Base-by-base conservation (phyloP, 2,888 invertebrate genomes). In the Blomia tropicalis region DNA sequence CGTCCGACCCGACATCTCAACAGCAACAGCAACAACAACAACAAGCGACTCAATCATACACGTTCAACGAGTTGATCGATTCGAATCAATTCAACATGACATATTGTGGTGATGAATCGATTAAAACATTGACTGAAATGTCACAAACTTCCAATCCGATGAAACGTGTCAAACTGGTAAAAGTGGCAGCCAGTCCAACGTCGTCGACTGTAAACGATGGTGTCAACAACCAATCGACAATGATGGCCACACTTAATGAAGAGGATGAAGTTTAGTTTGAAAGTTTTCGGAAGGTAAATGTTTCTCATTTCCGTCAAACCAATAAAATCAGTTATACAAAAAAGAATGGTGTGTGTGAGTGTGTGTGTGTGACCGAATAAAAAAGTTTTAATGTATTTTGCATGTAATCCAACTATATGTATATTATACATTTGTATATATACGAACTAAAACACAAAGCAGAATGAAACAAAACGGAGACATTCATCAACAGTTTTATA, bases 211-310 rank as follows among this genome's bases (percentile, higher is more conserved):
- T 47, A 47, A 47, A n/a, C n/a, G n/a, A n/a, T n/a, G n/a, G n/a
- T n/a, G n/a, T n/a, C n/a, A n/a, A n/a, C n/a, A n/a, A n/a, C n/a
- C n/a, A n/a, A n/a, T n/a, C n/a, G n/a, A n/a, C n/a, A n/a, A n/a
- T n/a, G n/a, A n/a, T n/a, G n/a, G n/a, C 51, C n/a, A 47, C 51
- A n/a, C 51, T 47, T 47, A 47, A 47, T 47, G 51, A 47, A 47
- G 51, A 47, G n/a, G 51, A 47, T 47, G 51, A 47, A 47, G 51
- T 47, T 47, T 47, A 47, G 22, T n/a, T 47, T 7, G 51, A 47
- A 47, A 47, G n/a, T 11, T 36, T 36, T 36, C 17, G 36, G 7
- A 36, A 36, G 7, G 7, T 47, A 47, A 47, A 47, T 7, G n/a
- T 47, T 22, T 7, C 51, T 22, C 51, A 27, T 47, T 47, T 47